Evolutionary conservation across 1,140 invertebrate species (phyloP), one percentile per base, ranked within the genome.

Genomic region (Drosophila chauvacae): DNA sequence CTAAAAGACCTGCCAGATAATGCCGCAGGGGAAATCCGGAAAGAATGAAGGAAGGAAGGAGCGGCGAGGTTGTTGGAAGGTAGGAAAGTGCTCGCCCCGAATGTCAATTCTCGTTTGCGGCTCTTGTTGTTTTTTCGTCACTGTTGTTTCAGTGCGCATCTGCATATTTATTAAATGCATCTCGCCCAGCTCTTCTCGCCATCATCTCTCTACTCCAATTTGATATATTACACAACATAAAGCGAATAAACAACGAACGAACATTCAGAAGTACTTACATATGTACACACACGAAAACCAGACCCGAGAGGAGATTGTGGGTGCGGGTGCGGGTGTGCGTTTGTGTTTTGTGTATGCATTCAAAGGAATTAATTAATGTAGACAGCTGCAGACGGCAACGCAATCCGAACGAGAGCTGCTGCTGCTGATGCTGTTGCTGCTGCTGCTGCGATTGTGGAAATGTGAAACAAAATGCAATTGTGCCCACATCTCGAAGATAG

Each of bases 291-390:
- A 58, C 48, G 16, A 51, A 50, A 57, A 35, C 51, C 69, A 71
- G 66, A 69, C 47, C 65, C 37, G 26, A 66, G 65, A 35, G 4
- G 30, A 33, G 65, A 20, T 44, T 18, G 65, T n/a, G n/a, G 42
- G 16, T 70, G 42, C 47, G n/a, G 42, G 16, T 70, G 42, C 47
- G 42, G 35, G 42, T 65, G 39, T 76, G 47, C 53, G 58, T 57
- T 55, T 68, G 55, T 65, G 50, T 66, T 62, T 60, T 72, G 56
- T 72, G 50, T 69, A 61, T 69, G 61, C 72, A 64, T 55, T 69
- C 61, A 79, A 84, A 57, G 69, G 65, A 78, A 77, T 88, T 90
- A 88, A 88, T 88, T 88, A 88, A 90, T 90, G 80, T 58, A 68
- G 70, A 70, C 73, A 83, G 72, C 76, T 87, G 80, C 80, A 64